Base-by-base conservation (phyloP, 2,888 invertebrate species). In the Urechis unicinctus region DNA sequence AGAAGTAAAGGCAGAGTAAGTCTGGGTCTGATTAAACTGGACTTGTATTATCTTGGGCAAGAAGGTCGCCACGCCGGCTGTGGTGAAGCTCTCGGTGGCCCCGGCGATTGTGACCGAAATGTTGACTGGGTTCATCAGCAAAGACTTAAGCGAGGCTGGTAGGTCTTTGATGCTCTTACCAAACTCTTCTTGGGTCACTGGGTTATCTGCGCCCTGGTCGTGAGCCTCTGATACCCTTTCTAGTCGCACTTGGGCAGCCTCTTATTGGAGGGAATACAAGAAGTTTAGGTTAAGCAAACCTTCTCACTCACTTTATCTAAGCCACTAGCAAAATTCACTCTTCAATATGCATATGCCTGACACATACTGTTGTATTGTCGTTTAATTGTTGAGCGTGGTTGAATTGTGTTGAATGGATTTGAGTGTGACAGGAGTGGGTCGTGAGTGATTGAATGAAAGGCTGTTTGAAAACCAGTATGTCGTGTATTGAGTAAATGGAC, bases 41-140 rank as follows among this genome's bases (percentile, higher is more conserved):
- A 86, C 85, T 76, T 88, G 88, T 69, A 88, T 82, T 71, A 87
- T 87, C 71, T 87, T 88, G 6, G 86, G 85, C 65, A 87, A 78
- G 71, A 85, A 88, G 13, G 86, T 87, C 69, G 86, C 84, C 65
- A 85, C 85, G 0, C 85, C 85, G 42, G 73, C 72, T 29, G 76
- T 76, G 36, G 80, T 71, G 45, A 87, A 81, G 61, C 68, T 66
- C 36, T 85, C 86, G 63, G 86, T 85, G 17, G 86, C 82, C 2
- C 81, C 85, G 30, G 85, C 83, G 2, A 84, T 73, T 43, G 84
- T 85, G 72, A 87, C 86, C 61, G 82, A 83, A 60, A 86, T 82
- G 53, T 87, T 50, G 9, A 87, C 74, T 71, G 84, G 84, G 70
- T 87, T 87, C 31, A 79, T 82, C 43, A 86, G 65, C 13, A 88